A percentile compares a stretch with the other conserved stretches of the same genome.
Conservation (phyloP, 2,113 vertebrate genomes). For the Nyctibius bracteatus region DNA sequence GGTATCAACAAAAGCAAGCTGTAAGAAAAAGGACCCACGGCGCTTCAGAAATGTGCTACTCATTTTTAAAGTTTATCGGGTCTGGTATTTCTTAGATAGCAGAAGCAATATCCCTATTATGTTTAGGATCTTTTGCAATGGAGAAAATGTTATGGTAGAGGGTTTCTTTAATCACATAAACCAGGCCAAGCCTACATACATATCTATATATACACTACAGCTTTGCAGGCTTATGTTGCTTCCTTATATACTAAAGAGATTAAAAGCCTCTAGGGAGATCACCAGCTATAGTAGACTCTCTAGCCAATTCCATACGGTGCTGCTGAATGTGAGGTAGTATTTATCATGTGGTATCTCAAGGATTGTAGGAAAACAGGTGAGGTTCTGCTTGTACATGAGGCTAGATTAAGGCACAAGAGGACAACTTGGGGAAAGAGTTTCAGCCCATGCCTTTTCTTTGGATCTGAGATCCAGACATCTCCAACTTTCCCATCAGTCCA, state of each 20-base stretch:
- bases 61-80: neutral
- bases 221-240: neutral
- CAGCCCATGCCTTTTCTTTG: neutral
- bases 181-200: neutral
- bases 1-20: neutral
- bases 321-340: neutral
- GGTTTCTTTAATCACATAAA: neutral
- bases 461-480: neutral
- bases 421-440: neutral
- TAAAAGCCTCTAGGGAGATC: neutral
- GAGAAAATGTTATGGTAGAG: neutral
- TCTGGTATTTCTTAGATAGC: neutral
- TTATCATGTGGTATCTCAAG: neutral
- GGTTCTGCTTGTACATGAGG: neutral
- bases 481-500: neutral
- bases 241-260: neutral
- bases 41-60: neutral
- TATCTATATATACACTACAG: neutral
- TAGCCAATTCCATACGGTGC: neutral
- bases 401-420: neutral
- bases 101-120: neutral
- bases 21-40: neutral
- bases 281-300: neutral
- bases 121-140: neutral
- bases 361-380: neutral